Conservation (phyloP, 2,888 invertebrate species). For the Cryptosula pallasiana region DNA sequence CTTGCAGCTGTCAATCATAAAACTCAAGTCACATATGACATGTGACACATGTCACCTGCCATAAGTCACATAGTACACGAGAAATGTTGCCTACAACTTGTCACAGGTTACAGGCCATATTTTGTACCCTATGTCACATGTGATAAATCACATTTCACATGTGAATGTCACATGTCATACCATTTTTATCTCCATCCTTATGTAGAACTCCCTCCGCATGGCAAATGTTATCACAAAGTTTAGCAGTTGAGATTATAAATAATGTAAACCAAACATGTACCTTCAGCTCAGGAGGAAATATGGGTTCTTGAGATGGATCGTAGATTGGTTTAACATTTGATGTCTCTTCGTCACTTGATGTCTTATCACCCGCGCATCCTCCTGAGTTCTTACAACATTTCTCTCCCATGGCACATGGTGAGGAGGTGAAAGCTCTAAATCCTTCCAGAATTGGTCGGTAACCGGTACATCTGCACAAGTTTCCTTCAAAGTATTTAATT, state of each 20-base stretch:
- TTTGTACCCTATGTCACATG: too few species aligned
- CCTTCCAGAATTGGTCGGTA: constrained; percentile 88
- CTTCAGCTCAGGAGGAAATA: constrained; percentile 80
- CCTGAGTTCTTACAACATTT: constrained; percentile 27
- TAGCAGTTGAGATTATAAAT: too few species aligned
- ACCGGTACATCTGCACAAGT: constrained; percentile 84
- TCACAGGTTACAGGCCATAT: too few species aligned
- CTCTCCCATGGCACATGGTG: constrained; percentile 28
- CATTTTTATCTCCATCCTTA: too few species aligned
- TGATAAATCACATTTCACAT: neutral
- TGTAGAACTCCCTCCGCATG: too few species aligned
- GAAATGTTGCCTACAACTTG: neutral
- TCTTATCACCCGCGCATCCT: constrained; percentile 42
- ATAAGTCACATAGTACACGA: neutral
- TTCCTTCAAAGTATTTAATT: constrained; percentile 53
- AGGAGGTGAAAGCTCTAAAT: constrained; percentile 66
- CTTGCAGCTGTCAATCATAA: neutral
- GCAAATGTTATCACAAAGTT: too few species aligned
- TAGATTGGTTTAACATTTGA: neutral
- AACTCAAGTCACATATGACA: too few species aligned
- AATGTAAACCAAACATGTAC: constrained; percentile 40
- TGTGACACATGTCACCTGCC: neutral
- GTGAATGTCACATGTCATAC: neutral
- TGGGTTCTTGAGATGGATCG: constrained; percentile 76
- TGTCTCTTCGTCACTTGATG: neutral